These are phyloP conservation scores for Mesocentrotus franciscanus DNA, from an alignment of 53 echinoderm and acorn worm genomes.

Conservation along the genomic window DNA sequence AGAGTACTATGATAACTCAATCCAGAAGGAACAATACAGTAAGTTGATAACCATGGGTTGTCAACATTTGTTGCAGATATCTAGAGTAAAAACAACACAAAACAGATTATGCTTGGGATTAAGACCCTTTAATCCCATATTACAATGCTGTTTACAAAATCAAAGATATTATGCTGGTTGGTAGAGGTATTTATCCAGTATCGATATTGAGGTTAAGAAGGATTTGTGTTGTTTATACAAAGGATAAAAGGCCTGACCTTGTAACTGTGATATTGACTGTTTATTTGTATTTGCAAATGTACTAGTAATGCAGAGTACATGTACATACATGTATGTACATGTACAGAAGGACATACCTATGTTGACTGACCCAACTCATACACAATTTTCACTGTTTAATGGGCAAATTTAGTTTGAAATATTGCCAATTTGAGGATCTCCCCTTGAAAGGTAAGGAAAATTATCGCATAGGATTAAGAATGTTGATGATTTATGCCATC, in stretches of 20 bases:
- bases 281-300: neutral
- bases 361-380: neutral
- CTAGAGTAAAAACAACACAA: neutral
- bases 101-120: neutral
- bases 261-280: neutral
- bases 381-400: neutral
- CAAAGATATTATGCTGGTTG: neutral
- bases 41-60: no score
- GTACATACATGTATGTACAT: neutral
- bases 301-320: neutral
- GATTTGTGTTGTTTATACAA: neutral
- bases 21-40: conserved; percentile 44
- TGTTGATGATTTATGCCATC: neutral
- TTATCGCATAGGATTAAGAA: neutral
- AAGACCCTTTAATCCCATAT: neutral
- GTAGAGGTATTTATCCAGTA: neutral
- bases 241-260: neutral
- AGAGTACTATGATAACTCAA: neutral
- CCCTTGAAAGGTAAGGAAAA: neutral
- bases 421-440: neutral
- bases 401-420: neutral
- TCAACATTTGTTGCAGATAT: no score
- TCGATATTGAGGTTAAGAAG: neutral
- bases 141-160: neutral
- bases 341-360: neutral